phyloP scores from a whole-genome alignment of 2,797 vertebrate species.

The Clarias pachynema region DNA sequence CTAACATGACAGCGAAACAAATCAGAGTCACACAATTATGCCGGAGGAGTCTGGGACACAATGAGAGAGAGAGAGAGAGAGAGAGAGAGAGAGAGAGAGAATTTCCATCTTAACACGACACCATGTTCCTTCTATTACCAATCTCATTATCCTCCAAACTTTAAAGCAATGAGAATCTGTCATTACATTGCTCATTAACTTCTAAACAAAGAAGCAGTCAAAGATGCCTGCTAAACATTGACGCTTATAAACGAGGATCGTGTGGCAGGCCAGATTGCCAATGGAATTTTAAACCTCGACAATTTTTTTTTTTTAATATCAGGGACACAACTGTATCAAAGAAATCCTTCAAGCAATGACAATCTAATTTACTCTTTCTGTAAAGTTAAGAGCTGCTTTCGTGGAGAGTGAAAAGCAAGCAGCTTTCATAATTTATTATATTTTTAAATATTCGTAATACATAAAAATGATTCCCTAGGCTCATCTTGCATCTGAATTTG shows the following conservation, averaged over 20 bases:
- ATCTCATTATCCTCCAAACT: conserved; percentile 52
- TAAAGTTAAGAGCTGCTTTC: not conserved
- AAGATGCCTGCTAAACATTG: conserved; percentile 34
- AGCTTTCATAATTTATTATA: not conserved
- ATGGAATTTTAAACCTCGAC: conserved; percentile 25
- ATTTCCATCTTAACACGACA: conserved; percentile 45
- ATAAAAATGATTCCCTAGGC: not conserved
- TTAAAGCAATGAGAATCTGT: conserved; percentile 48
- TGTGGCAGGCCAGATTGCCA: not conserved
- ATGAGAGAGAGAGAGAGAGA: not conserved
- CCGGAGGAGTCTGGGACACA: not conserved
- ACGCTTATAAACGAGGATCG: conserved; percentile 25
- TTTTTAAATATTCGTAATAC: no score
- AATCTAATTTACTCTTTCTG: conserved; percentile 16
- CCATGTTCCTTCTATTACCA: conserved; percentile 43
- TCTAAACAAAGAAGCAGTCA: conserved; percentile 48
- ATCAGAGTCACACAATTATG: conserved; percentile 32
- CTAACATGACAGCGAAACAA: conserved; percentile 38
- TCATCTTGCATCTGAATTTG: not conserved
- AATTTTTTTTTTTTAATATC: not conserved
- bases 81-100: not conserved
- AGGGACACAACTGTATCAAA: not conserved
- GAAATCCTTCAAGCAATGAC: conserved; percentile 30
- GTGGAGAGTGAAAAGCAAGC: not conserved
- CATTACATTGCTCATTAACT: conserved; percentile 56